Conservation (phyloP, 2,113 vertebrate genomes). For the Lontra canadensis region DNA sequence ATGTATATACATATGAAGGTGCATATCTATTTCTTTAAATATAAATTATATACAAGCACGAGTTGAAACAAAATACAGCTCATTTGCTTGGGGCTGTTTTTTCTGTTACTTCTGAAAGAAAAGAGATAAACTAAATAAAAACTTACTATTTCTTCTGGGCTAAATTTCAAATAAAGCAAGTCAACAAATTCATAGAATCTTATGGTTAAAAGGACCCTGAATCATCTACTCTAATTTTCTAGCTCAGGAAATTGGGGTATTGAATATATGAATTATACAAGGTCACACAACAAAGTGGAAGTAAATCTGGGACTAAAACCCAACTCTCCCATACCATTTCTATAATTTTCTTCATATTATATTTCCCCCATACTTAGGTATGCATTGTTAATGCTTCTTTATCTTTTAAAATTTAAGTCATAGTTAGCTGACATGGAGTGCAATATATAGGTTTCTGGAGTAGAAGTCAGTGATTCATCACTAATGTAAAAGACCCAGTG, state of each 20-base stretch:
- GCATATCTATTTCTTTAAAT: neutral
- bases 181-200: neutral
- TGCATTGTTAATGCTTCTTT: neutral
- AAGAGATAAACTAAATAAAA: conserved; percentile 14
- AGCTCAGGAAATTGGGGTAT: neutral
- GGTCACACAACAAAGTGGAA: neutral
- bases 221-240: neutral
- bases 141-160: neutral
- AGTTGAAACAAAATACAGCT: conserved; percentile 8
- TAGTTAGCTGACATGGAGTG: too few species aligned
- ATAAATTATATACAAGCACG: neutral
- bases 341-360: neutral
- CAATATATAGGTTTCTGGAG: too few species aligned
- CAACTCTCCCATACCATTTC: neutral
- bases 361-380: neutral
- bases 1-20: neutral
- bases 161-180: conserved; percentile 13
- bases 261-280: neutral
- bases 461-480: too few species aligned
- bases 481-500: too few species aligned
- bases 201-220: neutral
- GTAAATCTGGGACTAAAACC: neutral
- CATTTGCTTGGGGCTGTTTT: neutral
- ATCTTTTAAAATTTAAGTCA: too few species aligned
- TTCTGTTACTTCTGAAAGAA: neutral